Conservation (phyloP, 2,113 vertebrate species). For the Ochotona princeps region DNA sequence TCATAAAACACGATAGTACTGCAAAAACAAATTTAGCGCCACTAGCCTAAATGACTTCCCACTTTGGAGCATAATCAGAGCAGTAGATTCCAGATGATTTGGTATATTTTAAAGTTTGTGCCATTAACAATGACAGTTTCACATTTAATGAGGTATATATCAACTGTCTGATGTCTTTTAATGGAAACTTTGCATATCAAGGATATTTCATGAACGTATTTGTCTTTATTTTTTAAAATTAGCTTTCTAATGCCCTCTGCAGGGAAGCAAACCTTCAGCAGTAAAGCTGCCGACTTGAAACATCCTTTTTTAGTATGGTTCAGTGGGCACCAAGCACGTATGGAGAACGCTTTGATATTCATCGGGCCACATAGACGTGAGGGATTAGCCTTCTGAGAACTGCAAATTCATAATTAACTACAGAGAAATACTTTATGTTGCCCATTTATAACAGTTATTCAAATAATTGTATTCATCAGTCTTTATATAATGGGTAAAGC, state of each 20-base stretch:
- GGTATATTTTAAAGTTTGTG: constrained; percentile 62
- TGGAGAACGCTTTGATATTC: constrained; percentile 62
- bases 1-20: constrained; percentile 18
- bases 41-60: constrained; percentile 63
- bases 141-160: constrained; percentile 49
- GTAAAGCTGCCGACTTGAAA: constrained; percentile 60
- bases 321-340: constrained; percentile 55
- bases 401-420: constrained; percentile 76
- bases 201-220: constrained; percentile 39
- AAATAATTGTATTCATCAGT: constrained; percentile 79
- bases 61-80: constrained; percentile 37
- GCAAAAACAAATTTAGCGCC: constrained; percentile 35
- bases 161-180: constrained; percentile 61
- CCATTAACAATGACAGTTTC: constrained; percentile 62
- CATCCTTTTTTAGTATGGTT: constrained; percentile 61
- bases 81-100: constrained; percentile 53
- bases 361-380: constrained; percentile 62
- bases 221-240: constrained; percentile 61
- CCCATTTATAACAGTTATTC: constrained; percentile 78
- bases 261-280: constrained; percentile 56
- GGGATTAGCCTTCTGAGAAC: constrained; percentile 72
- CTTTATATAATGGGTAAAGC: constrained; percentile 73
- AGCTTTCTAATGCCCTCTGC: constrained; percentile 64
- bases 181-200: constrained; percentile 42
- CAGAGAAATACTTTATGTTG: constrained; percentile 74